Percentiles rank a stretch among this genome's conserved stretches.
phyloP scores from a whole-genome alignment of 92 coral and sea anemone genomes.

The Phymanthus crucifer region DNA sequence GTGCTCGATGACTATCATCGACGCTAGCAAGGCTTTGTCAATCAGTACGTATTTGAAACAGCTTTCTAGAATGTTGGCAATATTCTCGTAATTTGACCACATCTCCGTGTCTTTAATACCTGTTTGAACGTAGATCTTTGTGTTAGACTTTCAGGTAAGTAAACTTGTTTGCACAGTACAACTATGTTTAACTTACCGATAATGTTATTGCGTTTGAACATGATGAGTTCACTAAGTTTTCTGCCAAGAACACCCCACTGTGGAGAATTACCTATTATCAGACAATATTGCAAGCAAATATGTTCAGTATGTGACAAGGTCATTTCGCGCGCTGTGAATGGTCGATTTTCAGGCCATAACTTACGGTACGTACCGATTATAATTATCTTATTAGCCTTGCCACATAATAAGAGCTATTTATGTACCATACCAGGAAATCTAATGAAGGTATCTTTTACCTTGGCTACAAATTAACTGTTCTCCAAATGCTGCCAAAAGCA shows the following conservation, averaged over 20 bases:
- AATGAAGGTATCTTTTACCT: constrained; percentile 33
- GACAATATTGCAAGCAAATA: background rate
- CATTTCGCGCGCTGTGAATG: too few relatives aligned
- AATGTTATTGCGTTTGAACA: constrained; percentile 73
- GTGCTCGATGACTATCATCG: constrained; percentile 74
- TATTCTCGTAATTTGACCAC: constrained; percentile 69
- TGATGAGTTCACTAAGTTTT: constrained; percentile 64
- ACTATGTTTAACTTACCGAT: constrained; percentile 54
- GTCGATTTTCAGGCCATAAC: too few relatives aligned
- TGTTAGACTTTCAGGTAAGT: background rate
- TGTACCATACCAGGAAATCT: too few relatives aligned
- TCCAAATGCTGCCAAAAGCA: constrained; percentile 67
- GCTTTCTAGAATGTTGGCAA: constrained; percentile 66
- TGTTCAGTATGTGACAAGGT: too few relatives aligned
- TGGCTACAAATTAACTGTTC: constrained; percentile 69
- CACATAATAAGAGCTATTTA: too few relatives aligned
- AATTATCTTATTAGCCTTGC: too few relatives aligned
- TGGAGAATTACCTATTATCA: constrained; percentile 50
- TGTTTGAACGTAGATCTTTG: background rate
- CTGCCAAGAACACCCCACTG: constrained; percentile 83
- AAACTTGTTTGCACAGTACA: background rate
- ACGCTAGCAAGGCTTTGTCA: constrained; percentile 81
- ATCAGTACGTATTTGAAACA: constrained; percentile 81
- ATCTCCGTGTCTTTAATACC: constrained; percentile 60
- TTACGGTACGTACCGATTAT: too few relatives aligned